phyloP scores from a whole-genome alignment of 2,888 invertebrate species.

The Atherix ibis region DNA sequence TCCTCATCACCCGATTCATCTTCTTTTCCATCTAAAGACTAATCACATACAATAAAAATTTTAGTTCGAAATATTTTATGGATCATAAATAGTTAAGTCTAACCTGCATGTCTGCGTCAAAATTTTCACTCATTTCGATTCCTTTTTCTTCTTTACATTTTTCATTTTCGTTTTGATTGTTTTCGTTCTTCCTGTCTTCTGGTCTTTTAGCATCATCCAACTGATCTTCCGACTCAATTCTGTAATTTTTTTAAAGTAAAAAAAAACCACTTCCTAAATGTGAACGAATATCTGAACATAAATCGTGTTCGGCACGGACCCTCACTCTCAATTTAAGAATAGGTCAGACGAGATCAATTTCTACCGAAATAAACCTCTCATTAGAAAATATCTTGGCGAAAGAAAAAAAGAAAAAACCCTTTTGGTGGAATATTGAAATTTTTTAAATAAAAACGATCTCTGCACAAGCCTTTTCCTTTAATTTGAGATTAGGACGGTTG shows the following conservation, averaged over 20 bases:
- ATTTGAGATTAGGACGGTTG: no score
- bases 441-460: no score
- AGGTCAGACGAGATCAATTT: no score
- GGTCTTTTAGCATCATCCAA: conserved; percentile 72
- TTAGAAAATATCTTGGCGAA: no score
- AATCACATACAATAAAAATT: no score
- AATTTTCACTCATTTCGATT: conserved; percentile 92
- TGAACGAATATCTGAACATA: no score
- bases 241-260: conserved; percentile 4
- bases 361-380: no score
- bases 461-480: no score
- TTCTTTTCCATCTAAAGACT: conserved; percentile 39
- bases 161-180: conserved; percentile 54
- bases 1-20: conserved; percentile 51
- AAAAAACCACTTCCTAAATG: conserved; percentile 4
- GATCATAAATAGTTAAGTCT: conserved; percentile 2
- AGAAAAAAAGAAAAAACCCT: no score
- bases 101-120: conserved; percentile 47
- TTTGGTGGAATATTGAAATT: no score
- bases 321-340: no score
- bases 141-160: conserved; percentile 80
- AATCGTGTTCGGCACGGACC: no score
- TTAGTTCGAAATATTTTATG: conserved; percentile 23
- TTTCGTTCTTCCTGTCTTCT: conserved; percentile 44
- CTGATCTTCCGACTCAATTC: conserved; percentile 71